Evolutionary conservation across 2,797 vertebrate genomes (phyloP).

Genomic region (Mormyrops attenuatus): DNA sequence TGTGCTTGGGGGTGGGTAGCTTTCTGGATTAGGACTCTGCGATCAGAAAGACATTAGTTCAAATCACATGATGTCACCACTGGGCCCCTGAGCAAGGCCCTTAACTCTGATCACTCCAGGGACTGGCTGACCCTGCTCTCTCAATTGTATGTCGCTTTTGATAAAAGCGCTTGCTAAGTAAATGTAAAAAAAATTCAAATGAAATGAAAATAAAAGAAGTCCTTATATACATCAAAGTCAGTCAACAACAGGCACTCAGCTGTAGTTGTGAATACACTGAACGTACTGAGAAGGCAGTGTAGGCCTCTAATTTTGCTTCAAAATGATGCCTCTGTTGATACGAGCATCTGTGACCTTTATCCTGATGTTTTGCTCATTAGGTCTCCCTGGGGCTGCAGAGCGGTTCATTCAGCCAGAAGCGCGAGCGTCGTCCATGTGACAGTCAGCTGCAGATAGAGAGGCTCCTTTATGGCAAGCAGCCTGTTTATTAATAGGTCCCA

Average conservation of each 20-base stretch:
- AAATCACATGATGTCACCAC: neutral
- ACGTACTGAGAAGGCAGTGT: neutral
- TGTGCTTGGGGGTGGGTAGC: neutral
- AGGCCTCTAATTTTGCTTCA: neutral
- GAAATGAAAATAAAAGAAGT: neutral
- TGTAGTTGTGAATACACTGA: neutral
- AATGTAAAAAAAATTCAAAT: neutral
- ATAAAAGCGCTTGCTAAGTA: neutral
- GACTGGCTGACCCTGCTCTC: neutral
- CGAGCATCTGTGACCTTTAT: neutral
- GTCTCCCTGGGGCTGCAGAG: neutral
- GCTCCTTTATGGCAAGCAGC: neutral
- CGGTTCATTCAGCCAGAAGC: neutral
- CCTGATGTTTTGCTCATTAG: neutral
- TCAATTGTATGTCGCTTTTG: neutral
- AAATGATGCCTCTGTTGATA: neutral
- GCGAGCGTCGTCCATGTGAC: constrained; percentile 19
- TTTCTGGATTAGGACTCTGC: neutral
- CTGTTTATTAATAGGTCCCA: constrained; percentile 16
- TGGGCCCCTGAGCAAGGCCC: neutral
- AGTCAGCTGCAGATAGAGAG: constrained; percentile 19
- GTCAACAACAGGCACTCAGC: neutral
- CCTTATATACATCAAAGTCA: neutral
- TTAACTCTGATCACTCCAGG: neutral
- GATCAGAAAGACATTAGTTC: neutral